phyloP scores from a whole-genome alignment of 2,888 invertebrate genomes.

The Agrochola macilenta region DNA sequence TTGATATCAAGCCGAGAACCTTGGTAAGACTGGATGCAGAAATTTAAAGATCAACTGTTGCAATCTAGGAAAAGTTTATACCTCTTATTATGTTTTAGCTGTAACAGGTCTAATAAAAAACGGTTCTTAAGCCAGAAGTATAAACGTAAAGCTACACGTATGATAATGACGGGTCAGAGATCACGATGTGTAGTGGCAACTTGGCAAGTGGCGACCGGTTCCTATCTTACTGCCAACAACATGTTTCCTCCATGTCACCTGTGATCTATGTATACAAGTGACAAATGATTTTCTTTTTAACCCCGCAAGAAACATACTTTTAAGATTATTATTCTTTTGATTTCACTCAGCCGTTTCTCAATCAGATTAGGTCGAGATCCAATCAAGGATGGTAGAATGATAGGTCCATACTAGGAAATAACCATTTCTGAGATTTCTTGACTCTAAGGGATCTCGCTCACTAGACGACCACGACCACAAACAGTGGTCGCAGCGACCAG shows the following conservation, averaged over 20 bases:
- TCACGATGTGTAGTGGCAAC: slow-evolving; percentile 10
- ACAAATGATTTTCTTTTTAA: slow-evolving; percentile 14
- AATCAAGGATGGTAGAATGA: not conserved
- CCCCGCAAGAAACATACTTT: not conserved
- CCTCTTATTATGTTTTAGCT: not conserved
- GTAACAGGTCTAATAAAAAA: slow-evolving; percentile 8
- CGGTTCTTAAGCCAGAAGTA: not conserved
- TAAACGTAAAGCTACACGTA: slow-evolving; percentile 12
- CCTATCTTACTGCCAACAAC: not conserved
- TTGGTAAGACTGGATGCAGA: too few relatives aligned
- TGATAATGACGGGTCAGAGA: slow-evolving; percentile 40
- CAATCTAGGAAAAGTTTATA: not conserved
- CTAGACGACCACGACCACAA: too few relatives aligned
- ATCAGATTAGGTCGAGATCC: not conserved
- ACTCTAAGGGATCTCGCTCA: not conserved
- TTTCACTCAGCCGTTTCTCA: not conserved
- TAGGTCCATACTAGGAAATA: too few relatives aligned
- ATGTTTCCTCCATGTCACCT: slow-evolving; percentile 20
- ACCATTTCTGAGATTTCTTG: too few relatives aligned
- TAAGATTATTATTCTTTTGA: too few relatives aligned
- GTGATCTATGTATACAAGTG: not conserved
- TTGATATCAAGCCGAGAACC: not conserved
- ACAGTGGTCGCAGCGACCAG: too few relatives aligned
- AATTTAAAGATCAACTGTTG: not conserved
- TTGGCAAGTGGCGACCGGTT: slow-evolving; percentile 17